Evolutionary conservation across 2,888 invertebrate species (phyloP).

Genomic region (Sphaerophoria rueppellii): DNA sequence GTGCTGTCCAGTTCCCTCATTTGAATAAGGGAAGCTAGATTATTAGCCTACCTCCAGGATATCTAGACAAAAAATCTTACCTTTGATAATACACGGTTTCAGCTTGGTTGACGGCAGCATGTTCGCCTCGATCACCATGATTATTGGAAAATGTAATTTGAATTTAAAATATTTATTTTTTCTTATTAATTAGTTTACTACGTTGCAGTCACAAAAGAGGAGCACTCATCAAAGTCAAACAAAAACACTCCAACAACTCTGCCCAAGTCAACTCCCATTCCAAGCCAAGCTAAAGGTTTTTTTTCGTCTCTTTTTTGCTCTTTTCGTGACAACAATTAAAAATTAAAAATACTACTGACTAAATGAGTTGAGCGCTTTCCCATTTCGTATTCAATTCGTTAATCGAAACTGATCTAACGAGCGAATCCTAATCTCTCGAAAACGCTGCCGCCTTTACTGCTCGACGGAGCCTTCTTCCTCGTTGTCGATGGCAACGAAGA

Average conservation of each 20-base stretch:
- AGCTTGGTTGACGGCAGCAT: no score
- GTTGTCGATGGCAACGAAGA: neutral
- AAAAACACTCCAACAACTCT: neutral
- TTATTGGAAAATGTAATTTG: neutral
- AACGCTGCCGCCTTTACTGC: conserved; percentile 37
- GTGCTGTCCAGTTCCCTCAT: no score
- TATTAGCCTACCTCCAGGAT: no score
- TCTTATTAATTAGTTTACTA: conserved; percentile 15
- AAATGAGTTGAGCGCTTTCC: neutral
- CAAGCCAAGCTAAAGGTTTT: neutral
- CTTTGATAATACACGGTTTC: no score
- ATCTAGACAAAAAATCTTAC: no score
- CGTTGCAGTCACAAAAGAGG: conserved; percentile 20
- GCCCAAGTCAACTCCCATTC: no score
- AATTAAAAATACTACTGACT: neutral
- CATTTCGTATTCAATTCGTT: no score
- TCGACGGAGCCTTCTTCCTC: conserved; percentile 33
- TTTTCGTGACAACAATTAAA: neutral
- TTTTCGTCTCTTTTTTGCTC: no score
- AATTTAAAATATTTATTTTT: conserved; percentile 8
- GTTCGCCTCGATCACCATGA: no score
- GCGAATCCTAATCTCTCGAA: conserved; percentile 34
- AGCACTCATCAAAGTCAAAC: neutral
- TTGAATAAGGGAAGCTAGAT: no score
- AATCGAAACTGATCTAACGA: neutral